A percentile compares a stretch with the other conserved stretches of the same genome.
These are phyloP conservation scores for Saccopteryx leptura DNA, from an alignment of 2,113 vertebrate species.

Conservation along the genomic window DNA sequence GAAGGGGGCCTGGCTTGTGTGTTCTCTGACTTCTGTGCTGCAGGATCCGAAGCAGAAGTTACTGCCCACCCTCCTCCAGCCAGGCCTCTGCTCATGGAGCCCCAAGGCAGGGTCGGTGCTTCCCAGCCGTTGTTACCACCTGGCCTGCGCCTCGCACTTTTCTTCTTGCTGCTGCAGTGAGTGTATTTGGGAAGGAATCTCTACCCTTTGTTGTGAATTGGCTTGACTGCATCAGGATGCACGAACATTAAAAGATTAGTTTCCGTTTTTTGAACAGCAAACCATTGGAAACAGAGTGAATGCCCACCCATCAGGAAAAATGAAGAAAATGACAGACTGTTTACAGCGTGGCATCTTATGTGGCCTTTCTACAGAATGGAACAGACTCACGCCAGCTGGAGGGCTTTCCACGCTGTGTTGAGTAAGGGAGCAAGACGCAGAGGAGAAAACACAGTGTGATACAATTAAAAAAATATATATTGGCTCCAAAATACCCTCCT, in stretches of 20 bases:
- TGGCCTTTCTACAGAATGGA: not conserved
- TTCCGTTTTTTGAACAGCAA: not conserved
- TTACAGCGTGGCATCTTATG: rapidly evolving
- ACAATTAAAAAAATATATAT: not conserved
- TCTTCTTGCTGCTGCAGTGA: not conserved
- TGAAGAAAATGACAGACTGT: not conserved
- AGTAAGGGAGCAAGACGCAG: not conserved
- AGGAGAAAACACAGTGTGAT: not conserved
- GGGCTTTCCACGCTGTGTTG: not conserved
- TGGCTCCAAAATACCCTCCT: not conserved
- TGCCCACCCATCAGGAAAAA: rapidly evolving
- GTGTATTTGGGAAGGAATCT: not conserved
- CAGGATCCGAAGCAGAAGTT: not conserved
- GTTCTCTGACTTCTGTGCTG: not conserved
- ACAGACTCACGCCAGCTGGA: not conserved
- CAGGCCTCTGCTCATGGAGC: not conserved
- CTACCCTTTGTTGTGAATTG: not conserved
- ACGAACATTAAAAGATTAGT: not conserved
- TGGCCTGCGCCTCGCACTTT: not conserved
- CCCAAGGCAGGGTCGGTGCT: rapidly evolving
- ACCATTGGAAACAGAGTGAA: not conserved
- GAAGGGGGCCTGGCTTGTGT: not conserved
- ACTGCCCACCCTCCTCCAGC: not conserved
- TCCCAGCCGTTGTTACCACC: rapidly evolving
- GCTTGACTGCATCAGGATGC: not conserved